Evolutionary conservation across 2,797 vertebrate species (phyloP).

Genomic region (Amblyraja radiata): DNA sequence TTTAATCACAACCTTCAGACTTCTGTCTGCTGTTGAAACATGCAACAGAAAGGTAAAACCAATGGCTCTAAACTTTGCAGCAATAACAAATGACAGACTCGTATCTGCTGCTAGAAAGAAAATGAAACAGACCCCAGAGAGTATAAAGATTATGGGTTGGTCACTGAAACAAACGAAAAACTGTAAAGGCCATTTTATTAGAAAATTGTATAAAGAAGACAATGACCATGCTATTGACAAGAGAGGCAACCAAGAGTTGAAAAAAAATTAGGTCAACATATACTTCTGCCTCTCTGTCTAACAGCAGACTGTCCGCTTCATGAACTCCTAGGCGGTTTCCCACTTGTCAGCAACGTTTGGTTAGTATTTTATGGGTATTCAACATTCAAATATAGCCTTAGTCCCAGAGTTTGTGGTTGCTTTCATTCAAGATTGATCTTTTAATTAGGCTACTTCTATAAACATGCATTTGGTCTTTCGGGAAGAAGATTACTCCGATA

Average conservation of each 20-base stretch:
- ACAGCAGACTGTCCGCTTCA: neutral
- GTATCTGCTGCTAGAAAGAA: neutral
- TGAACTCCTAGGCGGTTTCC: neutral
- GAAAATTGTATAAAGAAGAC: neutral
- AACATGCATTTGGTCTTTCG: neutral
- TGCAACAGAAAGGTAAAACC: neutral
- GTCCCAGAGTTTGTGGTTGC: neutral
- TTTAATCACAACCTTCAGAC: neutral
- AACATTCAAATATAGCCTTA: neutral
- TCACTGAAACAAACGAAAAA: neutral
- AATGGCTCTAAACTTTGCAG: neutral
- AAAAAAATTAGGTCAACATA: neutral
- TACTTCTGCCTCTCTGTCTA: neutral
- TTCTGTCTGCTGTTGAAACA: neutral
- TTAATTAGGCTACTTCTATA: neutral
- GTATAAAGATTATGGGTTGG: neutral
- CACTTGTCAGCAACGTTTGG: neutral
- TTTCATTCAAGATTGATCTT: neutral
- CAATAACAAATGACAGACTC: neutral
- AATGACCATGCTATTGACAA: neutral
- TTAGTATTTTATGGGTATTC: neutral
- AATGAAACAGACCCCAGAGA: neutral
- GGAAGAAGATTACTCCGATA: too few relatives aligned
- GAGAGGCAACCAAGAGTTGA: neutral
- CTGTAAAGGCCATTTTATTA: neutral